Evolutionary conservation across 2,797 vertebrate genomes (phyloP), one percentile per base, ranked within the genome.

Genomic region (Tragopan temminckii): DNA sequence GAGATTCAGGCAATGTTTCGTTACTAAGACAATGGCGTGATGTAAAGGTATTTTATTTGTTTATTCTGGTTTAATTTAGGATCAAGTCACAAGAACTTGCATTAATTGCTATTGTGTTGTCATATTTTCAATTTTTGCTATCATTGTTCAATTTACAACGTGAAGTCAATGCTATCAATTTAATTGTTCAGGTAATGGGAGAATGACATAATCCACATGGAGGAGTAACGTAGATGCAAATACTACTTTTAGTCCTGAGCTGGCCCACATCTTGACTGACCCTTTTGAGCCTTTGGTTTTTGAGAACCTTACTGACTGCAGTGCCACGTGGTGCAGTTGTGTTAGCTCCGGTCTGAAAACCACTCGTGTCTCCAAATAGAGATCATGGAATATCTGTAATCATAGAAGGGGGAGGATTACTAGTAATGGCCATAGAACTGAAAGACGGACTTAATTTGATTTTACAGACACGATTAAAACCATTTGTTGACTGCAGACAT

Each of bases 291-390:
- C 33, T 61, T 58, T 42, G 68, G 20, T 16, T 77, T 76, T 55
- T 46, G 35, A 50, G 52, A 15, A 11, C 29, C 1, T 0, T 31
- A 7, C 31, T 15, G 38, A n/a, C 11, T 43, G 31, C 15, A 27
- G 20, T 50, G 23, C 9, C 5, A 1, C 2, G 0, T 1, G 13
- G 19, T 62, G 36, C 19, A 29, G 0, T 24, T 5, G 2, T 13
- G 9, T 50, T 45, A 11, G 52, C 68, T 55, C 12, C 24, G 29
- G 13, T 43, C 46, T 42, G 80, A 31, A 46, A 64, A 8, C 20
- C 14, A 13, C n/a, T 45, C 25, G 16, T 20, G 78, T 11, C 16
- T 74, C 15, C 5, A 3, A 12, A 0, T 0, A 23, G 78, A 46
- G 35, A 8, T 23, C 11, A 0, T 3, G 68, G 21, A 71, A 1